Base-by-base conservation (phyloP, 1,140 invertebrate species). In the Caenorhabditis brenneri region DNA sequence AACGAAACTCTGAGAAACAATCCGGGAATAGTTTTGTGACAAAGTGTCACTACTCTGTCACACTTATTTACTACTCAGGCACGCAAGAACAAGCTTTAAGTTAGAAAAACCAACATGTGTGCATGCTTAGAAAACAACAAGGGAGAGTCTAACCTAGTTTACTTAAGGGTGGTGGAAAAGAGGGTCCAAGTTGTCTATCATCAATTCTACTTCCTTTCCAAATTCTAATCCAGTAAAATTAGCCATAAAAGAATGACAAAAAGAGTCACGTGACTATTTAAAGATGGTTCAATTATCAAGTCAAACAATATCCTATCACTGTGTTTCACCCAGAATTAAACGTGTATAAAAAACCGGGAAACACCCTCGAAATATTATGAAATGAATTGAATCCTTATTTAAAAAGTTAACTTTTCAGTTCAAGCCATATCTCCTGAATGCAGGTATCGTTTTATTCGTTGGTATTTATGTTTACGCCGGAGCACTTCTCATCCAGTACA, bases 21-120 rank as follows among this genome's bases (percentile, higher is more conserved):
- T 42, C 65, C 36, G 65, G 22, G 65, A 74, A 74, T 74, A 74
- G 65, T 74, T 74, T 74, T 42, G 65, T 74, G 65, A 46, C 65
- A 74, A 42, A 74, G 65, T 42, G 36, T 42, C 65, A 74, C 65
- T 74, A 74, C 65, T 74, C 33, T 74, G 65, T 74, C 65, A 74
- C 65, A 74, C 65, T 74, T 74, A 74, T 74, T 74, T 74, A 74
- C 65, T 74, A 74, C 65, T 74, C 65, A 46, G n/a, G 12, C 15
- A 65, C n/a, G n/a, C 33, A 65, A 22, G 19, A 42, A 24, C 22
- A 6, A 29, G 65, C 22, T 74, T 74, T 5, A 65, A 65, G 65
- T 6, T 42, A 42, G 5, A 42, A 42, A 42, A 36, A 74, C 33
- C 65, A 74, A 74, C 65, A 74, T 74, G 65, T 74, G 60, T 69